Conservation (phyloP, 2,888 invertebrate species). For the Heliconius hortense region DNA sequence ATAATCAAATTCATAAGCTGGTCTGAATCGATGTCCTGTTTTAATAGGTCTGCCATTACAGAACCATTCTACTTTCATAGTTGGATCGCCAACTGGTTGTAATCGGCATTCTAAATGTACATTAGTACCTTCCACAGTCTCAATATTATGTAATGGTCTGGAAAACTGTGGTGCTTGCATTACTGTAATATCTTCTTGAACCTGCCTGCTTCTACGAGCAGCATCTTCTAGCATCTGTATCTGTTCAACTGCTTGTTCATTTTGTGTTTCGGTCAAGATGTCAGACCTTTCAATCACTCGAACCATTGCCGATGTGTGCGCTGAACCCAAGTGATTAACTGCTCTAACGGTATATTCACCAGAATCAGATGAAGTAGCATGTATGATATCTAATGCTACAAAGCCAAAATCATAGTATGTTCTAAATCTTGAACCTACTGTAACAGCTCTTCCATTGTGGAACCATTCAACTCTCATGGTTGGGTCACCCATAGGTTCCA, state of each 20-base stretch:
- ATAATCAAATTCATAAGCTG: constrained; percentile 98
- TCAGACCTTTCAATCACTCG: constrained; percentile 91
- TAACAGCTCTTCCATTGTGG: constrained; percentile 94
- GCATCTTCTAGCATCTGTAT: constrained; percentile 94
- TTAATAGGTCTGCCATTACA: constrained; percentile 96
- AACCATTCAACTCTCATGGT: constrained; percentile 98
- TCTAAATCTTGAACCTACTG: constrained; percentile 95
- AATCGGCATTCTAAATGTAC: constrained; percentile 95
- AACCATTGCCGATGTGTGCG: constrained; percentile 95
- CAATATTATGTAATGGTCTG: constrained; percentile 92
- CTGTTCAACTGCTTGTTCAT: constrained; percentile 95
- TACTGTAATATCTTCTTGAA: constrained; percentile 90
- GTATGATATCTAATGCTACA: constrained; percentile 97
- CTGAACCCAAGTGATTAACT: constrained; percentile 95
- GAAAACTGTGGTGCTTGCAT: constrained; percentile 94
- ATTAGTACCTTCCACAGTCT: constrained; percentile 94
- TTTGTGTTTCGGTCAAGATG: constrained; percentile 93
- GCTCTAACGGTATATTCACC: constrained; percentile 97
- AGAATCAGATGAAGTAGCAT: constrained; percentile 95
- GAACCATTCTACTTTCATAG: constrained; percentile 97
- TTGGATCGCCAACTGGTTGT: constrained; percentile 94
- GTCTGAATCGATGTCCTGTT: constrained; percentile 96
- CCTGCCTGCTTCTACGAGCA: constrained; percentile 86
- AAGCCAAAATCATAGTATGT: constrained; percentile 99
- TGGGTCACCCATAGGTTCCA: constrained; percentile 97